Conservation (phyloP, 2,797 vertebrate species). For the Eurystomus glaucurus region DNA sequence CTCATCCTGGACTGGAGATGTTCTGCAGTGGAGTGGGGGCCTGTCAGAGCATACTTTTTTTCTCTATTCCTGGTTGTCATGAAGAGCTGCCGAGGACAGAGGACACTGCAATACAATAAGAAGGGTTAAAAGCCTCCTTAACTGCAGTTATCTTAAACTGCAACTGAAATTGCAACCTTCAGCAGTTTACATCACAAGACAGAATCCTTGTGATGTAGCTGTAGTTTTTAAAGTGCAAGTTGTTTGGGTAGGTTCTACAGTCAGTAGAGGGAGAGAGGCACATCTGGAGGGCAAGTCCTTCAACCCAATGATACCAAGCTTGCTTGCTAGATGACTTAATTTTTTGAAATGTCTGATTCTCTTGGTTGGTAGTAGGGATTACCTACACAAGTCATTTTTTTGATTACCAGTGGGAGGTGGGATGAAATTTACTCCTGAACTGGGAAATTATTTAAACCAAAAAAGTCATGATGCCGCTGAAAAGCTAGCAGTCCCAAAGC, state of each 20-base stretch:
- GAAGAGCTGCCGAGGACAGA: background rate
- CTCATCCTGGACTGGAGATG: background rate
- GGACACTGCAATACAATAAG: background rate
- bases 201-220: background rate
- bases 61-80: background rate
- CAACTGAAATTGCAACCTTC: too few relatives aligned
- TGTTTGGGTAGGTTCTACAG: background rate
- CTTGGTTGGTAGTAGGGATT: background rate
- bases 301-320: background rate
- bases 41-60: background rate
- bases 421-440: background rate
- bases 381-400: background rate
- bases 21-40: background rate
- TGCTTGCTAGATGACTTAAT: background rate
- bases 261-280: fast-evolving
- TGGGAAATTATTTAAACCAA: background rate
- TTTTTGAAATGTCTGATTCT: background rate
- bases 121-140: background rate
- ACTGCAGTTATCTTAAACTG: background rate
- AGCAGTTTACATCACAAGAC: background rate
- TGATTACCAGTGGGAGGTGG: background rate
- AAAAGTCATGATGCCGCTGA: background rate
- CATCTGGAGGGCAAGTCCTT: background rate
- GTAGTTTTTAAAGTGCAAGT: background rate
- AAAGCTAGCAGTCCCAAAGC: background rate